Conservation (phyloP, 2,888 invertebrate genomes). For the Phaedon cochleariae region DNA sequence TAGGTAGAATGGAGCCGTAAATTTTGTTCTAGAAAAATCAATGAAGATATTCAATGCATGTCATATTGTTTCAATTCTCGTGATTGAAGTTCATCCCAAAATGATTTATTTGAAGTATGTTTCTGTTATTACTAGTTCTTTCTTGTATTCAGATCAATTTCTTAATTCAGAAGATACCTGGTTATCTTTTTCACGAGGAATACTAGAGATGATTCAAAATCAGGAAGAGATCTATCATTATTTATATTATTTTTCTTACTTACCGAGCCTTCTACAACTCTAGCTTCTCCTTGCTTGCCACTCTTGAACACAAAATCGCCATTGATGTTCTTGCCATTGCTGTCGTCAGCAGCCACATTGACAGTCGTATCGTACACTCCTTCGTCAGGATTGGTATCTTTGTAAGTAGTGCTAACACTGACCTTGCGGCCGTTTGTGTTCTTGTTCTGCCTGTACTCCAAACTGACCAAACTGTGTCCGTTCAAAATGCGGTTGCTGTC, state of each 20-base stretch:
- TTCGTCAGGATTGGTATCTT: constrained; percentile 61
- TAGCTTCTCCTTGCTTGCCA: constrained; percentile 35
- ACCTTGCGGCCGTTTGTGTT: constrained; percentile 62
- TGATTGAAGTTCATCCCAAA: no score
- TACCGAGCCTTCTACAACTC: constrained; percentile 21
- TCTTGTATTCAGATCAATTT: no score
- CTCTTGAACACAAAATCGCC: constrained; percentile 42
- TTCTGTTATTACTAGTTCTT: no score
- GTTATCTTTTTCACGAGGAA: no score
- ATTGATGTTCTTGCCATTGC: constrained; percentile 63
- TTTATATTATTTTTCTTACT: no score
- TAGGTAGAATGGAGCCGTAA: constrained; percentile 56
- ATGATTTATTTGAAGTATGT: no score
- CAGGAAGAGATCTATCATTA: no score
- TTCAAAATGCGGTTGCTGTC: constrained; percentile 49
- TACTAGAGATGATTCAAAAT: no score
- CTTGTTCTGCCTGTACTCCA: constrained; percentile 60
- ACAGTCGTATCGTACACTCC: constrained; percentile 59
- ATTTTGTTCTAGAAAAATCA: constrained; percentile 45
- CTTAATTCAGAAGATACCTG: no score
- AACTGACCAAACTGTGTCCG: constrained; percentile 49
- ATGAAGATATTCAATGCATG: no score
- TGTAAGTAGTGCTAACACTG: constrained; percentile 54
- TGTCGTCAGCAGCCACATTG: constrained; percentile 60
- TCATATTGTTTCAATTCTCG: no score